These are phyloP conservation scores for Drosophila aff. DNA, from an alignment of 1,140 invertebrate species.

Conservation along the genomic window DNA sequence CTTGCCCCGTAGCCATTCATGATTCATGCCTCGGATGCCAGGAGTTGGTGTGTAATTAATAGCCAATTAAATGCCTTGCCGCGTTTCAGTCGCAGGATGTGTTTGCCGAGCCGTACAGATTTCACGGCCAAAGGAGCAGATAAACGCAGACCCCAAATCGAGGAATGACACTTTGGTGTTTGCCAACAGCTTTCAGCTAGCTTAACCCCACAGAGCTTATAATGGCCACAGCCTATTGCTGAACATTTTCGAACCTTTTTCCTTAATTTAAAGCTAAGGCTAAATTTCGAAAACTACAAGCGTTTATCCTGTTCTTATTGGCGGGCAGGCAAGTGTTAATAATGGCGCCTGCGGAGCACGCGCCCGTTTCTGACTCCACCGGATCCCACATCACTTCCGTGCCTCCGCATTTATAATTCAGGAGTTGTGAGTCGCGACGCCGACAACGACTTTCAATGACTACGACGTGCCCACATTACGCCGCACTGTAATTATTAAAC, in stretches of 20 bases:
- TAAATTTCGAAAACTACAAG: neutral
- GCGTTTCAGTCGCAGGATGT: slow-evolving; percentile 21
- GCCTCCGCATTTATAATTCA: slow-evolving; percentile 59
- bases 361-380: slow-evolving; percentile 1
- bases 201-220: slow-evolving; percentile 7
- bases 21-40: slow-evolving; percentile 1
- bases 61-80: slow-evolving; percentile 41
- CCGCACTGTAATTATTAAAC: slow-evolving; percentile 60
- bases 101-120: slow-evolving; percentile 19
- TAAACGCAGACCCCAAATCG: slow-evolving; percentile 6
- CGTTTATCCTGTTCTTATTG: neutral
- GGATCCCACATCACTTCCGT: slow-evolving; percentile 18
- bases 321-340: slow-evolving; percentile 60
- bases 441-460: slow-evolving; percentile 44
- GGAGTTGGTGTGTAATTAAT: slow-evolving; percentile 33
- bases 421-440: slow-evolving; percentile 32
- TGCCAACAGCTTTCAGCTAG: slow-evolving; percentile 4
- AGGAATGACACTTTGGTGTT: slow-evolving; percentile 22
- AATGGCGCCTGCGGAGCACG: slow-evolving; percentile 34
- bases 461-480: slow-evolving; percentile 47
- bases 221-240: neutral
- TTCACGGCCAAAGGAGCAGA: slow-evolving; percentile 11
- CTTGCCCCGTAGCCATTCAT: slow-evolving; percentile 2
- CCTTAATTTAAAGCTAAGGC: neutral
- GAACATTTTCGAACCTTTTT: neutral